These are phyloP conservation scores for Megalurothrips usitatus DNA, from an alignment of 2,888 invertebrate genomes.

Conservation along the genomic window DNA sequence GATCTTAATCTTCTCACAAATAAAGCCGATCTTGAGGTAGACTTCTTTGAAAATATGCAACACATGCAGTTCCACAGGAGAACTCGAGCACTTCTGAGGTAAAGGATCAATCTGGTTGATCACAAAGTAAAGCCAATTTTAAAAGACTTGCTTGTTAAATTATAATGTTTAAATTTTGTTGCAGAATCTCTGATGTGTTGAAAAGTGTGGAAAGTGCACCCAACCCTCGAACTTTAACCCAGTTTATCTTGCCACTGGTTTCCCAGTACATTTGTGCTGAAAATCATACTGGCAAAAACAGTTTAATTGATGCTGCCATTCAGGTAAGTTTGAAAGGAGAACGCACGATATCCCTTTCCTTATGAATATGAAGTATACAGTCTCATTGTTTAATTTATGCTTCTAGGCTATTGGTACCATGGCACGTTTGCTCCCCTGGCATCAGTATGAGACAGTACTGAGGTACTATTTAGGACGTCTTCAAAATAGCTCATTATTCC, in stretches of 20 bases:
- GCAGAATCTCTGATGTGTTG: conserved; percentile 58
- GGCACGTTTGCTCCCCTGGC: conserved; percentile 79
- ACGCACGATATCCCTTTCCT: no score
- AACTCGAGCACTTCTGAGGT: conserved; percentile 71
- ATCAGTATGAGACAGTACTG: conserved; percentile 77
- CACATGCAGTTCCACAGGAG: conserved; percentile 84
- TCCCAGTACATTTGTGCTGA: conserved; percentile 75
- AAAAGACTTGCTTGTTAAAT: background rate
- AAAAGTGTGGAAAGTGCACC: conserved; percentile 58
- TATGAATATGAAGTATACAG: background rate
- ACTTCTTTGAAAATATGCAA: conserved; percentile 90
- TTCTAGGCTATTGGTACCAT: conserved; percentile 62
- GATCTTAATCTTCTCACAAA: conserved; percentile 66
- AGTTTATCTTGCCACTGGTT: conserved; percentile 80
- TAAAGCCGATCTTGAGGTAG: conserved; percentile 73
- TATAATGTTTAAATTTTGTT: conserved; percentile 29
- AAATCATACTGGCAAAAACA: conserved; percentile 69
- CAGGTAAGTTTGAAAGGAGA: conserved; percentile 48
- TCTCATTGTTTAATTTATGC: conserved; percentile 29
- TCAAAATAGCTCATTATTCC: conserved; percentile 64
- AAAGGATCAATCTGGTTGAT: conserved; percentile 39
- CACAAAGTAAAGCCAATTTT: background rate
- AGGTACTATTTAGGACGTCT: conserved; percentile 76
- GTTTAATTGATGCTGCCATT: conserved; percentile 78
- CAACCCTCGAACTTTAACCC: conserved; percentile 67